Percentiles rank a stretch among this genome's conserved stretches.
phyloP scores from a whole-genome alignment of 2,113 vertebrate species.

The Charina bottae region DNA sequence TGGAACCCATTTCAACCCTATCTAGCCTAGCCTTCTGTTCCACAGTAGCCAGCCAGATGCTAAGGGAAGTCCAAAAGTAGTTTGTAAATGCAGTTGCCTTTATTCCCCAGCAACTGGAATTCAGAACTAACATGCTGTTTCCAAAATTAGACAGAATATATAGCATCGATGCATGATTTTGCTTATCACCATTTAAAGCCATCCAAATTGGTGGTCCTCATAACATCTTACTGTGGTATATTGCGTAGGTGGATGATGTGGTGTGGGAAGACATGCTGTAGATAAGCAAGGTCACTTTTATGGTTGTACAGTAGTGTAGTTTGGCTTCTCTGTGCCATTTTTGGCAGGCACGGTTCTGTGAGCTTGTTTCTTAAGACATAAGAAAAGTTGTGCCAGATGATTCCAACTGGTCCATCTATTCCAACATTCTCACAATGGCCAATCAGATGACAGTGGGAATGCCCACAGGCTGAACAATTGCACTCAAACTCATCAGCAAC shows the following conservation, averaged over 20 bases:
- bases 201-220: neutral
- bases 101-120: neutral
- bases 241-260: neutral
- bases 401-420: neutral
- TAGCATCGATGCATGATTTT: neutral
- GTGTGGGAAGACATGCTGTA: neutral
- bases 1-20: neutral
- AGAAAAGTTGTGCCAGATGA: neutral
- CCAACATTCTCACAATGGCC: neutral
- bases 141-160: neutral
- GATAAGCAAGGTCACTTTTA: neutral
- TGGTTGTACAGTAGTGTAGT: neutral
- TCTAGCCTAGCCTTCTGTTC: neutral
- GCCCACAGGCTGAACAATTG: neutral
- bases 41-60: neutral
- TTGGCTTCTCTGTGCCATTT: neutral
- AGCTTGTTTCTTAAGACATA: neutral
- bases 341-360: neutral
- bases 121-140: neutral
- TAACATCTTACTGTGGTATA: neutral
- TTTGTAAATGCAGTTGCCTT: neutral
- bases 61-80: neutral
- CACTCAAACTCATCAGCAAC: neutral
- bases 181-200: neutral
- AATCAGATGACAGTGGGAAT: neutral